Evolutionary conservation across 2,888 invertebrate species (phyloP), one percentile per base, ranked within the genome.

Genomic region (Sipunculus nudus): DNA sequence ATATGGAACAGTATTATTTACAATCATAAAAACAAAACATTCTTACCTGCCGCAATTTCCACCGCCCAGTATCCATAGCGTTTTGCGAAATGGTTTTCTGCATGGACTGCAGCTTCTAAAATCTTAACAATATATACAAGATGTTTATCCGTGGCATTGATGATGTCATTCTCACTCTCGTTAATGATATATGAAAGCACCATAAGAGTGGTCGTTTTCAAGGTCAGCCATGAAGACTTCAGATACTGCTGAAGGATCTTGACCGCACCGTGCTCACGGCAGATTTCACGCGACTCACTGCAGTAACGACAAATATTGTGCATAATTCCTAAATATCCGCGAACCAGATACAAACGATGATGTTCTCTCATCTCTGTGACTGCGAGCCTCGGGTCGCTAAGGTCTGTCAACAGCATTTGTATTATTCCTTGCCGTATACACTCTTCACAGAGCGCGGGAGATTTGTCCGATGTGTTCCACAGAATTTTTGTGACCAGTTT

Each of bases 81-180:
- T 47, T 64, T 63, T 3, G 77, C 73, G 52, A 73, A 70, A 49
- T 78, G 76, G 28, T 69, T 64, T 0, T 62, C 61, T 16, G 71
- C 71, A 21, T 71, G 62, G 29, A 75, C 46, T 3, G 76, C 73
- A 46, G 71, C 65, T 32, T 67, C 58, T 19, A 80, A 61, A 32
- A 78, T 73, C 53, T 72, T 65, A 21, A 78, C 63, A 26, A 79
- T 70, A 50, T 77, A 78, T 5, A 57, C 55, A 29, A 80, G 69
- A 31, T 75, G 70, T 28, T 71, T 70, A 49, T 74, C 73, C 19
- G 74, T 71, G 0, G 77, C 71, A 52, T 71, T 73, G 16, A 78
- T 64, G 21, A 76, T 58, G 47, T 74, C 74, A 57, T 73, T 78
- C 64, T 80, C 77, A n/a, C 67, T 65, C 62, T 80, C 80, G 52